Evolutionary conservation across 2,888 invertebrate species (phyloP), one percentile per base, ranked within the genome.

Genomic region (Seira ritae): DNA sequence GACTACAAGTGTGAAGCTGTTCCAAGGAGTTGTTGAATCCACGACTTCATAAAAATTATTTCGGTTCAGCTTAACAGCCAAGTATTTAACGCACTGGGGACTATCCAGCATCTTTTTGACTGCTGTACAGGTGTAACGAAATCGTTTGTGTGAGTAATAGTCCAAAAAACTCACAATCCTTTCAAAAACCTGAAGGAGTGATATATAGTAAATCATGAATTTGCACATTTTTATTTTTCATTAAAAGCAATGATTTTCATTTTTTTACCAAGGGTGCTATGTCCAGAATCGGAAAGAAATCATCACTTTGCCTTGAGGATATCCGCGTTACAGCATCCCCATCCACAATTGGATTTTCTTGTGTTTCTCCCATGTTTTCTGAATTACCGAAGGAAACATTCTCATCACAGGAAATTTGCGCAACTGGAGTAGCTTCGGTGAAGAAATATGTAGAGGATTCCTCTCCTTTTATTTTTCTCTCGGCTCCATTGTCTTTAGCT

Each of bases 201-300:
- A 69, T 17, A 42, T 10, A 20, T 19, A 3, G 10, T 4, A 31
- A 31, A 31, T 31, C 8, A 31, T 31, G 31, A 31, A 31, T 31
- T 2, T 2, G 31, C n/a, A n/a, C n/a, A n/a, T n/a, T n/a, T n/a
- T n/a, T n/a, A n/a, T 31, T 31, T 31, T 31, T 31, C 2, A 2
- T 31, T 31, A 8, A 31, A 31, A n/a, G n/a, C n/a, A 31, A 31
- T 31, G 31, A n/a, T n/a, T 31, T 31, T 31, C 8, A 31, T 31
- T 17, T 31, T 6, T 20, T 62, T 62, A 72, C 72, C 62, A 72
- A 62, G 3, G 46, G 31, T 24, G 72, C 60, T 12, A 72, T 31
- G 62, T 23, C 22, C 17, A 55, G 23, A 6, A 71, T 23, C 17
- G 71, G 71, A 24, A 50, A 71, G 0, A n/a, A 10, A 12, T 70